Percentiles rank a stretch among this genome's conserved stretches.
Conservation (phyloP, 2,888 invertebrate genomes). For the Drymonia ruficornis region DNA sequence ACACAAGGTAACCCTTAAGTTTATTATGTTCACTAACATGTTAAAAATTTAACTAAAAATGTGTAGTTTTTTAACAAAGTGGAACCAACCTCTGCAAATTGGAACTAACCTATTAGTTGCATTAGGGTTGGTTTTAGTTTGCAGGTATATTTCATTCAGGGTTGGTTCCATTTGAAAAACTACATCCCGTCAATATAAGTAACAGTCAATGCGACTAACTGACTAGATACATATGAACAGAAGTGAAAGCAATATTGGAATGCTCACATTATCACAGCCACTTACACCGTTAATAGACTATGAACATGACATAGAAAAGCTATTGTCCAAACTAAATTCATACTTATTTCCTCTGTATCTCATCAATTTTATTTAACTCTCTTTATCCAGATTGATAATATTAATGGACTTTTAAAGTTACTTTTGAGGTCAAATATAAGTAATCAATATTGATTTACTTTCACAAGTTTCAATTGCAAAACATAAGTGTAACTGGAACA, state of each 20-base stretch:
- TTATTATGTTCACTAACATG: no score
- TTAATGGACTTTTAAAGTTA: neutral
- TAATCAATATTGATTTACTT: no score
- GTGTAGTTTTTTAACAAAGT: no score
- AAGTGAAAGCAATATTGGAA: slow-evolving; percentile 72
- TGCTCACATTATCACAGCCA: slow-evolving; percentile 60
- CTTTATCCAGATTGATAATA: neutral
- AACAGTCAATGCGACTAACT: slow-evolving; percentile 10
- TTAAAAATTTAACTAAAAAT: no score
- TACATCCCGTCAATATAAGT: neutral
- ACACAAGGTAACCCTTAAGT: no score
- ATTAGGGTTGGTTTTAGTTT: no score
- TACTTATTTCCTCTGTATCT: slow-evolving; percentile 18
- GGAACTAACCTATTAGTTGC: no score
- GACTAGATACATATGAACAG: slow-evolving; percentile 43
- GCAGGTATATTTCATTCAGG: no score
- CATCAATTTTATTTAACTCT: neutral
- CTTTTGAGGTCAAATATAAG: neutral
- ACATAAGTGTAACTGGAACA: no score
- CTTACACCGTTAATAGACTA: slow-evolving; percentile 54
- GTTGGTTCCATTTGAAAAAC: no score
- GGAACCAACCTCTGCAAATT: no score
- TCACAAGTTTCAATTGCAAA: no score
- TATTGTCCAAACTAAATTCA: slow-evolving; percentile 30
- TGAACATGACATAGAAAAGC: slow-evolving; percentile 49